Conservation (phyloP, 2,888 invertebrate species). For the Zaprionus bogoriensis region DNA sequence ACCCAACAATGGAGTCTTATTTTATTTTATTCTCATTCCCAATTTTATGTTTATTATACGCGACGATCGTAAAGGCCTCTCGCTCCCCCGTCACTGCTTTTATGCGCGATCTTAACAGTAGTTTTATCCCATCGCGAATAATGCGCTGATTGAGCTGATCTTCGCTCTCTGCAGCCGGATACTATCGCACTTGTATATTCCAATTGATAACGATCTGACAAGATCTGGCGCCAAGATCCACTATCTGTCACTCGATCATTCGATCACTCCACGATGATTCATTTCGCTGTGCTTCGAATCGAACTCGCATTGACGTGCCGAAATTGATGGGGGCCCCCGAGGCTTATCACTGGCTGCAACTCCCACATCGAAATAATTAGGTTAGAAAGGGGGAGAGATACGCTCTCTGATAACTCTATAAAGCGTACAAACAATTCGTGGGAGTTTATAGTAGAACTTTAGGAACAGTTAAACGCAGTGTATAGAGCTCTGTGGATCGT, state of each 20-base stretch:
- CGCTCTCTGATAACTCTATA: too few relatives aligned
- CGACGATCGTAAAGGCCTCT: slow-evolving; percentile 35
- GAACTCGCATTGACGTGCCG: slow-evolving; percentile 35
- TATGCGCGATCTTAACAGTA: slow-evolving; percentile 57
- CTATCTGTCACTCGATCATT: slow-evolving; percentile 30
- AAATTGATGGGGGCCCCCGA: slow-evolving; percentile 36
- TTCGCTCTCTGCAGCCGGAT: too few relatives aligned
- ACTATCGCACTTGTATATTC: too few relatives aligned
- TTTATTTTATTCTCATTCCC: background rate
- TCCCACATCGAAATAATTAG: slow-evolving; percentile 11
- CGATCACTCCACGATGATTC: slow-evolving; percentile 47
- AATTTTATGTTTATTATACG: background rate
- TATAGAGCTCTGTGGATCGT: too few relatives aligned
- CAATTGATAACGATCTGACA: slow-evolving; percentile 39
- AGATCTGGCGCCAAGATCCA: slow-evolving; percentile 41
- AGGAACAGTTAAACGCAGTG: background rate
- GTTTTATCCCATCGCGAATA: slow-evolving; percentile 38
- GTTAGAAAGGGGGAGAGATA: slow-evolving; percentile 4
- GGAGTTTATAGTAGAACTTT: background rate
- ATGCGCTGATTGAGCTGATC: background rate
- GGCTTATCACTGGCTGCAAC: slow-evolving; percentile 25
- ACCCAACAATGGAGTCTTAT: slow-evolving; percentile 21
- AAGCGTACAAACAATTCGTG: too few relatives aligned
- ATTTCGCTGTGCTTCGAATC: slow-evolving; percentile 14
- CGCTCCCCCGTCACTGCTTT: slow-evolving; percentile 3